These are phyloP conservation scores for Drosophila nannoptera DNA, from an alignment of 1,140 invertebrate genomes.

Conservation along the genomic window DNA sequence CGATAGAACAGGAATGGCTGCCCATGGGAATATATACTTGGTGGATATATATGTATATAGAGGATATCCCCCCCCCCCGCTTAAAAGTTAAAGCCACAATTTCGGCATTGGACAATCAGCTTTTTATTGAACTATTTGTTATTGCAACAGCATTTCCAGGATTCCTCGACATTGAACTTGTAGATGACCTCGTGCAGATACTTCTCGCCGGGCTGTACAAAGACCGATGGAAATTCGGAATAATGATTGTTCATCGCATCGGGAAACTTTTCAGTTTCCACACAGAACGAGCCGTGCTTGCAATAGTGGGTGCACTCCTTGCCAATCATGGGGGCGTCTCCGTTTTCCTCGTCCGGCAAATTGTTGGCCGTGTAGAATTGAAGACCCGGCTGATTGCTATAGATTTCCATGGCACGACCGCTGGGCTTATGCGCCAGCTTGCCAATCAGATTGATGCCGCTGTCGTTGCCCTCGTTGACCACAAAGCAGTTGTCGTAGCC, in stretches of 20 bases:
- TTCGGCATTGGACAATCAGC: background rate
- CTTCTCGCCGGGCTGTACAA: constrained; percentile 84
- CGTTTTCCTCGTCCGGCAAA: constrained; percentile 81
- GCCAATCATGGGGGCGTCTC: constrained; percentile 56
- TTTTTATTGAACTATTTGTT: constrained; percentile 48
- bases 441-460: constrained; percentile 33
- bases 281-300: constrained; percentile 88
- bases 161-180: constrained; percentile 81
- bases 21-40: too few relatives aligned
- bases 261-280: constrained; percentile 96
- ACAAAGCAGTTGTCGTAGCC: constrained; percentile 91
- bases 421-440: constrained; percentile 84
- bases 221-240: constrained; percentile 54
- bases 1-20: too few relatives aligned
- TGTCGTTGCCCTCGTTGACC: constrained; percentile 75
- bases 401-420: constrained; percentile 88
- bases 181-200: constrained; percentile 84
- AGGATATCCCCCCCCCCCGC: too few relatives aligned
- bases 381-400: constrained; percentile 92
- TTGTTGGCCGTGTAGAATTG: constrained; percentile 93
- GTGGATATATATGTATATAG: too few relatives aligned
- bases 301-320: constrained; percentile 59
- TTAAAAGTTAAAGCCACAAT: too few relatives aligned
- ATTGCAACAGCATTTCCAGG: constrained; percentile 66
- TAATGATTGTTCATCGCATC: constrained; percentile 93